A percentile compares a stretch with the other conserved stretches of the same genome.
Conservation (phyloP, 2,113 vertebrate genomes). For the Amphiprion ocellaris region DNA sequence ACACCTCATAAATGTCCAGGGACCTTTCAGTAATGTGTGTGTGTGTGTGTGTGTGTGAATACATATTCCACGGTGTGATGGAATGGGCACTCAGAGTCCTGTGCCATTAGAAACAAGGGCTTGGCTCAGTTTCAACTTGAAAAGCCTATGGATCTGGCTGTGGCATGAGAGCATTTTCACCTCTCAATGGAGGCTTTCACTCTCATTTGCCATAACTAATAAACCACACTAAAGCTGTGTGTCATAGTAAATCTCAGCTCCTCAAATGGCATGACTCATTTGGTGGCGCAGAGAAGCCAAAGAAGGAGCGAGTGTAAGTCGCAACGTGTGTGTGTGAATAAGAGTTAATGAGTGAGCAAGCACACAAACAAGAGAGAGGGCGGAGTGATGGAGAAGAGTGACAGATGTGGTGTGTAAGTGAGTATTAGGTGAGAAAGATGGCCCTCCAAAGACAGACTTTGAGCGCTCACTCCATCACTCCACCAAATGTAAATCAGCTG, state of each 20-base stretch:
- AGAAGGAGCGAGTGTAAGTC: conserved; percentile 34
- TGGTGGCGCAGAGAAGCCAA: conserved; percentile 36
- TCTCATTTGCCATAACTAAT: conserved; percentile 78
- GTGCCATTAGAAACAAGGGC: conserved; percentile 56
- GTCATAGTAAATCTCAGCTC: conserved; percentile 73
- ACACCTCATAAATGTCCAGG: conserved; percentile 59
- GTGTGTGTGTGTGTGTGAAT: neutral
- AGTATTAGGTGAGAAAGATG: conserved; percentile 58
- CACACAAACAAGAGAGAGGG: conserved; percentile 59
- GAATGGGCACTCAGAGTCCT: conserved; percentile 51
- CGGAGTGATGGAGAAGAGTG: conserved; percentile 48
- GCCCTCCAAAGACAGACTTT: conserved; percentile 64
- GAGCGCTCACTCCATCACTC: conserved; percentile 72
- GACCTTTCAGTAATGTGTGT: conserved; percentile 29
- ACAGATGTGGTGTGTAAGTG: conserved; percentile 58
- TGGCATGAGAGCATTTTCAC: conserved; percentile 66
- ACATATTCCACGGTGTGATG: conserved; percentile 42
- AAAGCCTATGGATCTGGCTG: conserved; percentile 58
- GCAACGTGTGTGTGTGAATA: conserved; percentile 22
- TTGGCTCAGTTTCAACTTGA: conserved; percentile 71
- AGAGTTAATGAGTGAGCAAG: conserved; percentile 66
- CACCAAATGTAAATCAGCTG: conserved; percentile 72
- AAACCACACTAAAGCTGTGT: conserved; percentile 67
- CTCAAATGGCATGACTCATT: conserved; percentile 69
- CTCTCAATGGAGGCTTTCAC: conserved; percentile 64